A percentile compares a stretch with the other conserved stretches of the same genome.
Conservation (phyloP, 2,888 invertebrate genomes). For the Eupithecia pulchellata region DNA sequence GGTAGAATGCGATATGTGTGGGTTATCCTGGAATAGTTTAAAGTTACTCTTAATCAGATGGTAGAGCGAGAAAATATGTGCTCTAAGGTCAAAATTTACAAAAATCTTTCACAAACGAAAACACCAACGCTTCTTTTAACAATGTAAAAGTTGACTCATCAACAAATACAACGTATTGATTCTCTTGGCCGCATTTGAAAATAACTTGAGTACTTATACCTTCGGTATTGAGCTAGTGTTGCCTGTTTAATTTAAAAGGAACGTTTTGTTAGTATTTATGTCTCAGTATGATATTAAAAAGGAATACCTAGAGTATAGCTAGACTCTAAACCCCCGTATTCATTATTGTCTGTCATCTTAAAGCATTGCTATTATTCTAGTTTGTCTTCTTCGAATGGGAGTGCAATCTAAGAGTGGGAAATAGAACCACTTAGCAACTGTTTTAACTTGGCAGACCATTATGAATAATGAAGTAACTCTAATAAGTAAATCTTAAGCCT, state of each 20-base stretch:
- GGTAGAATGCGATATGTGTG: conserved; percentile 2
- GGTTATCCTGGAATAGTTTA: conserved; percentile 3
- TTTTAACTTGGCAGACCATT: too few relatives aligned
- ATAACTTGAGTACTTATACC: background rate
- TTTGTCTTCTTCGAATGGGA: too few relatives aligned
- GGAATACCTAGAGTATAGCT: background rate
- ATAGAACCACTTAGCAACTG: too few relatives aligned
- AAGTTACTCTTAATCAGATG: conserved; percentile 8
- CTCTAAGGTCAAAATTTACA: background rate
- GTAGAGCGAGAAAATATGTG: background rate
- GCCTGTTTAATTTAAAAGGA: background rate
- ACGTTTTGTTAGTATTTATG: background rate
- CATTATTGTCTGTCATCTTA: too few relatives aligned
- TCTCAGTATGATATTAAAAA: background rate
- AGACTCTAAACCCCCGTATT: background rate
- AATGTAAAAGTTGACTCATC: background rate
- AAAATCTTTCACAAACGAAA: background rate
- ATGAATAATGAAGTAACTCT: too few relatives aligned
- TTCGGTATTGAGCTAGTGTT: too few relatives aligned
- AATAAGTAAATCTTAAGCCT: too few relatives aligned
- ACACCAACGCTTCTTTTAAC: background rate
- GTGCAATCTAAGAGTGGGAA: too few relatives aligned
- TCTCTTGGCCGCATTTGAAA: background rate
- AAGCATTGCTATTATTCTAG: too few relatives aligned
- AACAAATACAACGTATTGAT: conserved; percentile 2